A percentile compares a stretch with the other conserved stretches of the same genome.
Conservation (phyloP, 2,113 vertebrate species). For the Sitta europaea region DNA sequence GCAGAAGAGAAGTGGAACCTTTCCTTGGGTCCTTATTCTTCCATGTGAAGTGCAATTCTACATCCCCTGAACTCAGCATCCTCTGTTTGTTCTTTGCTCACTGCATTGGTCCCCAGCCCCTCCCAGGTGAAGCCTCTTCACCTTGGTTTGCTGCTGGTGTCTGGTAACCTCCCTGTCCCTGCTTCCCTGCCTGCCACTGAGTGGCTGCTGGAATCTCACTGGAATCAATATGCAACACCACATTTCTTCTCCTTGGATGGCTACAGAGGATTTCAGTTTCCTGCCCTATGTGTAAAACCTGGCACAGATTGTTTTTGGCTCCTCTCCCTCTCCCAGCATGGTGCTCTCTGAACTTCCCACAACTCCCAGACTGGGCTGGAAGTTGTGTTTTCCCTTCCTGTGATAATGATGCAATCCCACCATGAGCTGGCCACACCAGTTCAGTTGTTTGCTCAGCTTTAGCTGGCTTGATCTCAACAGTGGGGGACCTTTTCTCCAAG, state of each 20-base stretch:
- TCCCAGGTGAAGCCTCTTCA: neutral
- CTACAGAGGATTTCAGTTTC: neutral
- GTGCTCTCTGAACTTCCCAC: neutral
- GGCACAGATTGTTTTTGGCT: neutral
- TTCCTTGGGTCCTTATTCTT: neutral
- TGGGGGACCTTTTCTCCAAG: neutral
- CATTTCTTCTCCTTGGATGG: neutral
- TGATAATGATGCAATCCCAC: neutral
- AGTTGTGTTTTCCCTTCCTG: neutral
- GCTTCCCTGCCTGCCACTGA: neutral
- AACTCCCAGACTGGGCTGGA: neutral
- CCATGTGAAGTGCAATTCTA: neutral
- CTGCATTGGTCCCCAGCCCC: neutral
- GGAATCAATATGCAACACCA: neutral
- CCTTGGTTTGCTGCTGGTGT: neutral
- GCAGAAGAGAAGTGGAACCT: neutral
- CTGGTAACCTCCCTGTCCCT: neutral
- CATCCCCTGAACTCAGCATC: neutral
- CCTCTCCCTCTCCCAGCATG: neutral
- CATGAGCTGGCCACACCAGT: neutral
- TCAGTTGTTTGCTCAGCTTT: neutral
- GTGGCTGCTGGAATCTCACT: neutral
- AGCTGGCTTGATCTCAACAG: neutral
- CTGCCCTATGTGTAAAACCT: neutral
- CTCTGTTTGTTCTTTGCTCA: neutral